Percentiles rank a stretch among this genome's conserved stretches.
Evolutionary conservation across 2,888 invertebrate genomes (phyloP).

Genomic region (Chaetogeoica ovagalla): DNA sequence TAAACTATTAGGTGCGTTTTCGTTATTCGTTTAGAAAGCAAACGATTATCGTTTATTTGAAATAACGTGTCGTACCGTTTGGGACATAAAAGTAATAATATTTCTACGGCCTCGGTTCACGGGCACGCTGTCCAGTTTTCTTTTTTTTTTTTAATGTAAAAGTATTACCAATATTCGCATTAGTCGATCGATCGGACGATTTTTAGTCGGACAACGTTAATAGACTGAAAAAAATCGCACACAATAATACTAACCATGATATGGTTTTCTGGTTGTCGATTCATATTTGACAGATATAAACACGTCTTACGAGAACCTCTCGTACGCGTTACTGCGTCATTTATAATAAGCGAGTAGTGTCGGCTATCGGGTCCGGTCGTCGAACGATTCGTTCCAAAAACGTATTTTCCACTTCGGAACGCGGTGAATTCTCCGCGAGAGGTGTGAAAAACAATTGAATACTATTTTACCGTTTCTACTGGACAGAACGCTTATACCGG

Average conservation of each 20-base stretch:
- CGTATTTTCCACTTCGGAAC: not conserved
- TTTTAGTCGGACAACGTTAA: too few relatives aligned
- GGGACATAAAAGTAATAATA: too few relatives aligned
- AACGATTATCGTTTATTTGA: too few relatives aligned
- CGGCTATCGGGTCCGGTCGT: not conserved
- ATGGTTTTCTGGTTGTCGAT: slow-evolving; percentile 35
- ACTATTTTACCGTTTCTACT: not conserved
- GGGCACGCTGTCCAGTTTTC: too few relatives aligned
- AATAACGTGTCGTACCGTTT: too few relatives aligned
- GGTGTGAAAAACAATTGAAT: too few relatives aligned
- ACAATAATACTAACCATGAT: slow-evolving; percentile 34
- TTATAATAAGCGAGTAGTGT: not conserved
- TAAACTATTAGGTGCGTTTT: too few relatives aligned
- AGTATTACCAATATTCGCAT: too few relatives aligned
- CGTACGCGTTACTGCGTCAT: not conserved
- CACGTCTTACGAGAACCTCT: not conserved
- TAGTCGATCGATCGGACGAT: not conserved
- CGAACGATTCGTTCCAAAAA: not conserved
- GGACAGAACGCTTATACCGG: not conserved
- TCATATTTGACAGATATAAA: slow-evolving; percentile 11
- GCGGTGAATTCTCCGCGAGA: too few relatives aligned
- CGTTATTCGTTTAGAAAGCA: too few relatives aligned
- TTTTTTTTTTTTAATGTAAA: too few relatives aligned
- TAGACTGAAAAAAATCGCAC: not conserved
- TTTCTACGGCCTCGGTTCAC: too few relatives aligned